Percentiles rank a stretch among this genome's conserved stretches.
Evolutionary conservation across 2,888 invertebrate species (phyloP).

Genomic region (Dichetophora obliterata): DNA sequence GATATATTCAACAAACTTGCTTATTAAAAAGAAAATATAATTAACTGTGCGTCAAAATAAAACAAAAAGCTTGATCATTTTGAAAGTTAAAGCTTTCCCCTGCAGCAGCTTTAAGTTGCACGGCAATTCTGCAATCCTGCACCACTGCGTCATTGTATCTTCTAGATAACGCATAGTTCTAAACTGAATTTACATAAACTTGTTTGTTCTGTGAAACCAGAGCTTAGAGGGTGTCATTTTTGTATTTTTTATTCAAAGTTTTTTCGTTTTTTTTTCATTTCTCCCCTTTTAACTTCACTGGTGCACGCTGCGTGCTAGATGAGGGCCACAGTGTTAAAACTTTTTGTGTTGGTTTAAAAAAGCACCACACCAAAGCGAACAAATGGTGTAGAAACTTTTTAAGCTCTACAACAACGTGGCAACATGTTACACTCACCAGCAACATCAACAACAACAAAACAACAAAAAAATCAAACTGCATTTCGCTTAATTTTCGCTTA

Average conservation of each 20-base stretch:
- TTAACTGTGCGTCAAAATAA: no score
- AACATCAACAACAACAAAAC: neutral
- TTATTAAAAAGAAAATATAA: no score
- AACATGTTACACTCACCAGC: neutral
- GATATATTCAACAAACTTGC: no score
- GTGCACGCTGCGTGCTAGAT: neutral
- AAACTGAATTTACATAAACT: constrained; percentile 10
- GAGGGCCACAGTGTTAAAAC: no score
- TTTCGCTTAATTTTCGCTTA: constrained; percentile 7
- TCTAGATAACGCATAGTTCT: neutral
- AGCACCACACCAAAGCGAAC: no score
- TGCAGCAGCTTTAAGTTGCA: neutral
- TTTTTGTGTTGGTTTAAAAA: no score
- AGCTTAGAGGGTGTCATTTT: neutral
- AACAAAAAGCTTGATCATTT: no score
- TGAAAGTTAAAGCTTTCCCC: no score
- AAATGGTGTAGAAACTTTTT: neutral
- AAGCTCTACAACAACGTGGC: constrained; percentile 2
- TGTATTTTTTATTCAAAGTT: neutral
- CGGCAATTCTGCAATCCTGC: neutral
- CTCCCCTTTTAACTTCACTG: neutral
- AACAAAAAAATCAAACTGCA: neutral
- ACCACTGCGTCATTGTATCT: neutral
- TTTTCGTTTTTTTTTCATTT: neutral
- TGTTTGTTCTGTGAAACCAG: neutral